Conservation (phyloP, 2,113 vertebrate species). For the Semnornis frantzii region DNA sequence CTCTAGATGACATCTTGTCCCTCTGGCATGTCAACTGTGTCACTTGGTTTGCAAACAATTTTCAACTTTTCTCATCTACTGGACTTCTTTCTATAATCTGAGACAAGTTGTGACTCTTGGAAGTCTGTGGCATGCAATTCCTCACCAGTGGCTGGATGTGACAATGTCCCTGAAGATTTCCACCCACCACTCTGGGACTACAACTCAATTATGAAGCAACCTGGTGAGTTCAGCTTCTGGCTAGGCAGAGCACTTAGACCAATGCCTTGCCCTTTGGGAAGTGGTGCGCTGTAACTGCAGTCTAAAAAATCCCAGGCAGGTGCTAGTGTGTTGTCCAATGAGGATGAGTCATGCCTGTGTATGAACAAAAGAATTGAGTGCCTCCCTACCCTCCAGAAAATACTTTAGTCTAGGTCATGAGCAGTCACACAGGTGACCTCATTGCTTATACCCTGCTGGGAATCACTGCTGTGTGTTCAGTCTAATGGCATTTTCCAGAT, state of each 20-base stretch:
- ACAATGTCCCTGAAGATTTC: background rate
- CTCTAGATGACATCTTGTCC: too few relatives aligned
- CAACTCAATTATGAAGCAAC: fast-evolving
- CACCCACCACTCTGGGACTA: fast-evolving
- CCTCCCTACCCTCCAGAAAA: background rate
- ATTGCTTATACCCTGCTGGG: background rate
- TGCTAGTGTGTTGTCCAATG: background rate
- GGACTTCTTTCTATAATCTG: background rate
- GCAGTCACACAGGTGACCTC: too few relatives aligned
- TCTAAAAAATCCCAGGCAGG: background rate
- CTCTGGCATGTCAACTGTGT: too few relatives aligned
- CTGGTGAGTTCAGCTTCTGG: fast-evolving
- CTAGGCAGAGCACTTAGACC: background rate
- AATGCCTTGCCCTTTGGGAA: background rate
- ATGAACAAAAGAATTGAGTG: background rate
- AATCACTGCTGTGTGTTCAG: fast-evolving
- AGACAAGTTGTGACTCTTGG: fast-evolving
- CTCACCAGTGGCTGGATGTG: background rate
- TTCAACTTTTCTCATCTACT: background rate
- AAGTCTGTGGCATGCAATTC: background rate
- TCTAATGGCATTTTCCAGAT: fast-evolving
- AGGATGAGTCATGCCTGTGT: fast-evolving
- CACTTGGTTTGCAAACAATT: too few relatives aligned
- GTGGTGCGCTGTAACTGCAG: fast-evolving
- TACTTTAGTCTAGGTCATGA: too few relatives aligned